Base-by-base conservation (phyloP, 2,888 invertebrate species). In the Agriopis aurantiaria region DNA sequence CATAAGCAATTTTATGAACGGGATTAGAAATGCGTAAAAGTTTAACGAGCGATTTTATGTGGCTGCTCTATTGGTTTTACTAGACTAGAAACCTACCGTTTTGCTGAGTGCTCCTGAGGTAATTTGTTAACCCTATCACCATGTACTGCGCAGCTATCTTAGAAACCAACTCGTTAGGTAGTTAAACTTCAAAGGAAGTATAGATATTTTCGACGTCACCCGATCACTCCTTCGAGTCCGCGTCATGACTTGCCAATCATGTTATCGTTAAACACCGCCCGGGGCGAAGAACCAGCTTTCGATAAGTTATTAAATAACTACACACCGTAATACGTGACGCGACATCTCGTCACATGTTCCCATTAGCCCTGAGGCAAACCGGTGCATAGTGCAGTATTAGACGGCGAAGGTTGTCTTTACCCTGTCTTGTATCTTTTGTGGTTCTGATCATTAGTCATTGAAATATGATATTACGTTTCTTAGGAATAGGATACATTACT, bases 291-390 rank as follows among this genome's bases (percentile, higher is more conserved):
- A 75, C 75, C 75, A 71, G 78, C 75, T 76, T 69, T 71, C 68
- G 69, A 72, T 75, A 64, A 68, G 68, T 72, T 72, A 74, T 75
- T 78, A 75, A 75, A 75, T 74, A 76, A 72, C 68, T 57, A 70
- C 46, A 23, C 57, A 58, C 4, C 70, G 69, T 76, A 65, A 75
- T 74, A 72, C 51, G 61, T 74, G 69, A 70, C 71, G 75, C 70
- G 74, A 76, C 73, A 73, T 59, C 58, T 70, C 61, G 65, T 69
- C 61, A 69, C 43, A 69, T 46, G 60, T 57, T 45, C 17, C 56
- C 57, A 62, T 62, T 56, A 56, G 63, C 70, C 66, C 69, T 53
- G 62, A 63, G 66, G 70, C 66, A 8, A 59, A 70, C 70, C 55
- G 66, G 66, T 65, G 57, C 58, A 58, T 45, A 51, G 8, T n/a